Evolutionary conservation across 2,888 invertebrate species (phyloP), one percentile per base, ranked within the genome.

Genomic region (Trichopoda pennipes): DNA sequence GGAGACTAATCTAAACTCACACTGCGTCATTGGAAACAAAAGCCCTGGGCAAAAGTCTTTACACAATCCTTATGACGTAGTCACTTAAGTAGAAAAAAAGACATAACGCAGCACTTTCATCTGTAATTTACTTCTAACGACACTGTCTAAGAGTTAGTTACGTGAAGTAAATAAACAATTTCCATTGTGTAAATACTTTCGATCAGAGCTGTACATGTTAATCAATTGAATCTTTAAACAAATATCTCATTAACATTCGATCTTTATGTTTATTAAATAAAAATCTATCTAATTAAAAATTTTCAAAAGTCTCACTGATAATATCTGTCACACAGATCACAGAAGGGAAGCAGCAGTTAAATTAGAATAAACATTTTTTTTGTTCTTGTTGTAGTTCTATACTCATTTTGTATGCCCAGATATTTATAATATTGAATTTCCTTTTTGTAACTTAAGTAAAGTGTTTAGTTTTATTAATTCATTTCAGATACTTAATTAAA

Each of bases 401-500:
- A 70, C 70, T 77, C 68, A 70, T 63, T 77, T 70, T 28, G 63
- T 70, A 77, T 77, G 63, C 77, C 9, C 38, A 63, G 16, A 44
- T 44, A 56, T 38, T 42, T 23, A 60, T 60, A 49, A 56, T 63
- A 77, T 77, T 70, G 77, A 77, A 77, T 77, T 77, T 77, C 77
- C 77, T 77, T 70, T 77, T 56, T 14, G 63, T 21, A 63, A 63
- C 63, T 28, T 42, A n/a, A 72, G 16, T 47, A 47, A 56, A 70
- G 70, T 70, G 56, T 70, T 63, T 63, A 19, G 4, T 70, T 77
- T 77, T 77, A 70, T 77, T 77, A 70, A 77, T 77, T 77, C 77
- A 77, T 77, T 77, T 70, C 70, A 77, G 77, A 77, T 77, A 77
- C 70, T 70, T 63, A 70, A 77, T 77, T 77, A 70, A 77, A 77